Evolutionary conservation across 1,140 invertebrate genomes (phyloP), one percentile per base, ranked within the genome.

Genomic region (Drosophila gunungcola): DNA sequence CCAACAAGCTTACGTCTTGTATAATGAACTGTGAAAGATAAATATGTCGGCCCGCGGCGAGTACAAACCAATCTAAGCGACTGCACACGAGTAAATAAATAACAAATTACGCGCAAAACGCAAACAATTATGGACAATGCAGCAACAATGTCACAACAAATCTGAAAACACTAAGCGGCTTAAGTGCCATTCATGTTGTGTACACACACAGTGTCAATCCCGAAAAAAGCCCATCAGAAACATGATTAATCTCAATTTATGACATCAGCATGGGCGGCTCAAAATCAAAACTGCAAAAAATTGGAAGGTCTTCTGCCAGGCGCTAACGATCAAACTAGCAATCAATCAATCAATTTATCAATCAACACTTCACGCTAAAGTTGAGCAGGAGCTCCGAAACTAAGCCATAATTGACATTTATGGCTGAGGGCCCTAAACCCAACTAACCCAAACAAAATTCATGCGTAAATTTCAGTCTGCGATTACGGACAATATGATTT

Each of bases 161-260:
- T 41, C 39, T 39, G 38, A 51, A 49, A 60, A 45, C 27, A 34
- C 68, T 73, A 73, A 73, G 69, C 69, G 54, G 68, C 55, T 73
- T 73, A 61, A 73, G 69, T 45, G 69, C 27, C 48, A 48, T 39
- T 49, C 34, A 55, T 49, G 42, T 56, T 48, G 36, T 55, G 42
- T 45, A 72, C 62, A 58, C 13, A 53, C 13, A 53, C n/a, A 67
- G 48, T 34, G 48, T 16, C 48, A 16, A n/a, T 3, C 29, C 25
- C 38, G 10, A 53, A 48, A 25, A 42, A 46, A 39, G 6, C 72
- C 65, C 77, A 89, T 80, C 80, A 54, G 67, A 70, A 89, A 77
- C 85, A 88, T 80, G 84, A 88, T 88, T 88, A 88, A 88, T 88
- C 84, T 88, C 80, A 84, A 88, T 88, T 88, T 88, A 88, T 88